phyloP scores from a whole-genome alignment of 2,888 invertebrate species.

The Brenthis hecate region DNA sequence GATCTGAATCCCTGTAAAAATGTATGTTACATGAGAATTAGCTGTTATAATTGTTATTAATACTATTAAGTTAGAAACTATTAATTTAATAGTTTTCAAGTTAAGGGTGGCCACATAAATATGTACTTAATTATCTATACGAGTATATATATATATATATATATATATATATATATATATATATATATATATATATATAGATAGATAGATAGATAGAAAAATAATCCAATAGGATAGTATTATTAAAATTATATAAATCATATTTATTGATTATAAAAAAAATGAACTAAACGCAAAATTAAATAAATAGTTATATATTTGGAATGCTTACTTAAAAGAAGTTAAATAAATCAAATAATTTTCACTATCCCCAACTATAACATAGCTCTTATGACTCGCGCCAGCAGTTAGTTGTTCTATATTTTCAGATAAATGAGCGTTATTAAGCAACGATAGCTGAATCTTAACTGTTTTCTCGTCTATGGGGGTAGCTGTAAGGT shows the following conservation, averaged over 20 bases:
- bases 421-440: conserved; percentile 66
- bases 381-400: conserved; percentile 75
- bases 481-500: conserved; percentile 63
- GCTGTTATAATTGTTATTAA: no score
- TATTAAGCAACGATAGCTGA: conserved; percentile 68
- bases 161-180: no score
- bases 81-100: no score
- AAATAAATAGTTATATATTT: not conserved
- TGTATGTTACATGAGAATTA: not conserved
- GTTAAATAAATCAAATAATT: conserved; percentile 83
- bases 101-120: no score
- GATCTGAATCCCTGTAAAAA: conserved; percentile 66
- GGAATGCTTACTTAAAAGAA: conserved; percentile 76
- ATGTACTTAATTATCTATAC: no score
- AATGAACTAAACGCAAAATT: no score
- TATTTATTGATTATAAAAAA: no score
- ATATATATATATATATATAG: no score
- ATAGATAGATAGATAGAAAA: not conserved
- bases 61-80: no score
- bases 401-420: conserved; percentile 73
- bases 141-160: no score
- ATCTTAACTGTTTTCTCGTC: conserved; percentile 60
- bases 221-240: no score
- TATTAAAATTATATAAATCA: no score
- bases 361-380: conserved; percentile 85